These are phyloP conservation scores for Trigoniulus corallinus DNA, from an alignment of 1,140 invertebrate species.

Conservation along the genomic window DNA sequence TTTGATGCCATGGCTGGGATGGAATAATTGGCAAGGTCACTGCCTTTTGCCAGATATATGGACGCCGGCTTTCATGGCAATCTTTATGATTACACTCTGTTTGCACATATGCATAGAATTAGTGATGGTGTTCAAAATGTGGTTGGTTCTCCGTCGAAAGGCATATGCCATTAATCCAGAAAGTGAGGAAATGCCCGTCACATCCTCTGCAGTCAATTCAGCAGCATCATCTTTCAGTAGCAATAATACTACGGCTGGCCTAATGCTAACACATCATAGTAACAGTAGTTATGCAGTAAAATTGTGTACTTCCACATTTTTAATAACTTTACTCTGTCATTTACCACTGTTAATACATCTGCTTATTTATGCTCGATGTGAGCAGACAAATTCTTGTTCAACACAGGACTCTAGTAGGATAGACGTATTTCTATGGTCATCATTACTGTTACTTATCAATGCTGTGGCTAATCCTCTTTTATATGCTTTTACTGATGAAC, in stretches of 20 bases:
- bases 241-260: neutral
- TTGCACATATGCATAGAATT: constrained; percentile 10
- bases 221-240: neutral
- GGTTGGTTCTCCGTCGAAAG: constrained; percentile 3
- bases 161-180: constrained; percentile 2
- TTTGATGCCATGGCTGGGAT: constrained; percentile 14
- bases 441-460: constrained; percentile 11
- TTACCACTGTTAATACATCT: constrained; percentile 13
- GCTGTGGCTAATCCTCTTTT: constrained; percentile 13
- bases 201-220: constrained; percentile 1
- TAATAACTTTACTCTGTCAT: constrained; percentile 10
- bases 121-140: constrained; percentile 11
- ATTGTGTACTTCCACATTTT: constrained; percentile 9
- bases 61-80: constrained; percentile 13
- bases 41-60: constrained; percentile 15
- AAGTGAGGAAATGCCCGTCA: constrained; percentile 13
- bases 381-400: constrained; percentile 7
- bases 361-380: constrained; percentile 11
- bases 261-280: neutral
- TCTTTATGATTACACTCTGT: constrained; percentile 11
- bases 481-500: constrained; percentile 4
- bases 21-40: constrained; percentile 13
- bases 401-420: constrained; percentile 6
- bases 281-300: constrained; percentile 7
- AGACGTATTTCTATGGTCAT: constrained; percentile 13